These are phyloP conservation scores for Aldabrachelys gigantea DNA, from an alignment of 2,113 vertebrate genomes.

Conservation along the genomic window DNA sequence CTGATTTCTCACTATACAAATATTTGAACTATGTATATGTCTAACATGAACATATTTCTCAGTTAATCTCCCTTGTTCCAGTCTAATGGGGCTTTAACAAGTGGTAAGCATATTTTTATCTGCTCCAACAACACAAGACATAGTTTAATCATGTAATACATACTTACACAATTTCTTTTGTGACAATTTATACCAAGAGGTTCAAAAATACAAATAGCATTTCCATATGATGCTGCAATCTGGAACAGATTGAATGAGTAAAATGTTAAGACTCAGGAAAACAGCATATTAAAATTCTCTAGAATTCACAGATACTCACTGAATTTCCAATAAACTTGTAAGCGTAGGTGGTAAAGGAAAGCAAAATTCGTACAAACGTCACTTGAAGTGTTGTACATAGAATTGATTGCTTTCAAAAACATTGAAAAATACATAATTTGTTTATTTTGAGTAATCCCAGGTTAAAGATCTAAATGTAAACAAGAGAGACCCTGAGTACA, in stretches of 20 bases:
- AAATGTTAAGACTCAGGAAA: conserved; percentile 2
- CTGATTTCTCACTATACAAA: background rate
- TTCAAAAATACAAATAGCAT: conserved; percentile 98
- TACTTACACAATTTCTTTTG: conserved; percentile 96
- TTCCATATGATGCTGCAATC: conserved; percentile 98
- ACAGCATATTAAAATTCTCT: background rate
- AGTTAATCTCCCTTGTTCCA: background rate
- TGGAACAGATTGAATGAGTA: conserved; percentile 77
- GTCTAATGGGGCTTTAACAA: background rate
- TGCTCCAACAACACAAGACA: background rate
- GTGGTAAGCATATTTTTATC: background rate
- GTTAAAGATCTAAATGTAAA: conserved; percentile 3
- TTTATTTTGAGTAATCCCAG: background rate
- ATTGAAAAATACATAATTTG: background rate
- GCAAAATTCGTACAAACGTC: background rate
- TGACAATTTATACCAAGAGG: conserved; percentile 92
- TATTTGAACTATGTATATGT: background rate
- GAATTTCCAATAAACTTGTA: background rate
- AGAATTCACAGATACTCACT: background rate
- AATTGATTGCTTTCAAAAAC: background rate
- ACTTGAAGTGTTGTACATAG: background rate
- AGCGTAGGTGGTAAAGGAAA: background rate
- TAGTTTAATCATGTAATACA: background rate
- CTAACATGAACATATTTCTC: background rate
- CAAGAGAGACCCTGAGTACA: background rate